Conservation (phyloP, 2,888 invertebrate species). For the Drosophila sordidula region DNA sequence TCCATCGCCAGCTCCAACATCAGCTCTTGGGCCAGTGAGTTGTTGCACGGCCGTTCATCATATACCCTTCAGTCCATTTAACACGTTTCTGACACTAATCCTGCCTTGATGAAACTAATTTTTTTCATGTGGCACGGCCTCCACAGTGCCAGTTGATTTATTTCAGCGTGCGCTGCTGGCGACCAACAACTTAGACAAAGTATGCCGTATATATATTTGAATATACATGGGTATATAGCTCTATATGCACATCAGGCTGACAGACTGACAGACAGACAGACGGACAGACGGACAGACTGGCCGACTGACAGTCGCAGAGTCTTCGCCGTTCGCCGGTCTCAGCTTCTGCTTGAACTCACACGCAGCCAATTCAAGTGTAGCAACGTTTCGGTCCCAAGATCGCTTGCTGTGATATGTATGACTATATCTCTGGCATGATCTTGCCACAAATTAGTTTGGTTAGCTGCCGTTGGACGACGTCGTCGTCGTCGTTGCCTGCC, state of each 20-base stretch:
- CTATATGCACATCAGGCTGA: constrained; percentile 34
- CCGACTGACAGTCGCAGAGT: constrained; percentile 43
- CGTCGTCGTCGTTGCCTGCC: constrained; percentile 26
- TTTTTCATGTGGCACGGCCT: constrained; percentile 80
- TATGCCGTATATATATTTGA: constrained; percentile 35
- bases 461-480: constrained; percentile 66
- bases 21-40: constrained; percentile 35
- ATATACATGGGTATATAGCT: constrained; percentile 26
- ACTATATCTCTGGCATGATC: constrained; percentile 78
- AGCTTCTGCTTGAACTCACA: constrained; percentile 79
- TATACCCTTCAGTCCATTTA: constrained; percentile 85
- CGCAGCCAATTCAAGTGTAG: constrained; percentile 58
- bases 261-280: constrained; percentile 43
- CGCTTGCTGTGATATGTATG: constrained; percentile 78
- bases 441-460: constrained; percentile 81
- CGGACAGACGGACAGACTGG: constrained; percentile 43
- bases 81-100: constrained; percentile 86
- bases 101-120: constrained; percentile 85
- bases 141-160: constrained; percentile 82
- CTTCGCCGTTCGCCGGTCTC: constrained; percentile 25
- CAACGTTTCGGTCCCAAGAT: constrained; percentile 51
- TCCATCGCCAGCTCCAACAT: constrained; percentile 2
- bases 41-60: constrained; percentile 82
- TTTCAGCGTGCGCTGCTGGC: constrained; percentile 81
- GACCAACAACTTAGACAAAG: constrained; percentile 80